Percentiles rank a stretch among this genome's conserved stretches.
phyloP scores from a whole-genome alignment of 1,140 invertebrate species.

The Euglossa dilemma region DNA sequence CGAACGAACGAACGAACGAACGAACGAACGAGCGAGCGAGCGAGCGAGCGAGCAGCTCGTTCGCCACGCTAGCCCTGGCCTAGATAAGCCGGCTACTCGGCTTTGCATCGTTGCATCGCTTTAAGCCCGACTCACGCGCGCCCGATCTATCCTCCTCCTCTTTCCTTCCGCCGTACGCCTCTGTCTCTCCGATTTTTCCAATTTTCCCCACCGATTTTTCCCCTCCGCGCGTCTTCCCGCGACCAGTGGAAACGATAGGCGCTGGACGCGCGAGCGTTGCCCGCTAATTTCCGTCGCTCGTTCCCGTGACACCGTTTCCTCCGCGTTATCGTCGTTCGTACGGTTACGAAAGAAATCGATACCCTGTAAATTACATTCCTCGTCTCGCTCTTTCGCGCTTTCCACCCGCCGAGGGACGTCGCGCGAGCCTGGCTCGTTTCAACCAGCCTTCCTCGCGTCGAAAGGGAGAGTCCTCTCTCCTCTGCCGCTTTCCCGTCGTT shows the following conservation, averaged over 20 bases:
- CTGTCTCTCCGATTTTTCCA: too few relatives aligned
- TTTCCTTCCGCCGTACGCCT: too few relatives aligned
- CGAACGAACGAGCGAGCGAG: constrained; percentile 23
- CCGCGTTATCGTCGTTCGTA: constrained; percentile 39
- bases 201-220: not conserved
- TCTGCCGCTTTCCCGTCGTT: too few relatives aligned
- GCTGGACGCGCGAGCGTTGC: not conserved
- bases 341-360: constrained; percentile 40
- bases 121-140: constrained; percentile 54
- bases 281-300: constrained; percentile 43
- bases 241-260: not conserved
- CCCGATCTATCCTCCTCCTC: constrained; percentile 51
- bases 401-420: too few relatives aligned
- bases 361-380: constrained; percentile 20
- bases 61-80: constrained; percentile 77
- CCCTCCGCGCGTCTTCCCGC: not conserved
- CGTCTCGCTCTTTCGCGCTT: not conserved
- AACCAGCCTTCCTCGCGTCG: too few relatives aligned
- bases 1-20: too few relatives aligned
- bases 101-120: constrained; percentile 69
- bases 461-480: too few relatives aligned
- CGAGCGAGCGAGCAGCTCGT: constrained; percentile 53
- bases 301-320: constrained; percentile 41
- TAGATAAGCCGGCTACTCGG: constrained; percentile 71
- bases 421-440: too few relatives aligned